Base-by-base conservation (phyloP, 2,888 invertebrate species). In the Melipona bicolor region DNA sequence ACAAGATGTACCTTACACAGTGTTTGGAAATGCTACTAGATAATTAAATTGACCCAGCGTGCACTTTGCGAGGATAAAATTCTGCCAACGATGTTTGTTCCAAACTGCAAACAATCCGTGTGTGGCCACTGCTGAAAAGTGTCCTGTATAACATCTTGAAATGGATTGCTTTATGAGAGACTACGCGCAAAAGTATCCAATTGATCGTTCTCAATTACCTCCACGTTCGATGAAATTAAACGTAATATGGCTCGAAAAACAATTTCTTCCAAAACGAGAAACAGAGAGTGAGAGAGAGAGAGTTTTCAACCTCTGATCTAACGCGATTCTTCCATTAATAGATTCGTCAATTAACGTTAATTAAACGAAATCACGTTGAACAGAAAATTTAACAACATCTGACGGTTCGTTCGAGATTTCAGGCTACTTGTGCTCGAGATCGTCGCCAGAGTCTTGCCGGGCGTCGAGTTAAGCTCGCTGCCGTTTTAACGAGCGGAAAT, bases 401-500 rank as follows among this genome's bases (percentile, higher is more conserved):
- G 21, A 19, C 4, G 19, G 11, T 27, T 62, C 32, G 27, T 62
- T 62, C 36, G 43, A 43, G 56, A 13, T 15, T n/a, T 59, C 0
- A 2, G 15, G 19, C 32, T 64, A 2, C 5, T 32, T 11, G 24
- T 24, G 5, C 21, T 32, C 32, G 19, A 32, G 36, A 64, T 36
- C 64, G 19, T 32, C 32, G 19, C 13, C 21, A 4, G 32, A 19
- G 5, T 32, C 21, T 19, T 21, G 17, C 43, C 17, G 6, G 52
- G 6, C n/a, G 49, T 64, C 21, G 36, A 49, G 24, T 27, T 17
- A n/a, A 72, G 27, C 79, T 19, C 24, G 52, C 43, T 54, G 32
- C 52, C 19, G 43, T 62, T 81, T 72, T 78, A 81, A 73, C 81
- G 73, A 79, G 24, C 71, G 52, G 21, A 56, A 52, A 64, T 73